Conservation (phyloP, 2,113 vertebrate genomes). For the Myxocyprinus asiaticus region DNA sequence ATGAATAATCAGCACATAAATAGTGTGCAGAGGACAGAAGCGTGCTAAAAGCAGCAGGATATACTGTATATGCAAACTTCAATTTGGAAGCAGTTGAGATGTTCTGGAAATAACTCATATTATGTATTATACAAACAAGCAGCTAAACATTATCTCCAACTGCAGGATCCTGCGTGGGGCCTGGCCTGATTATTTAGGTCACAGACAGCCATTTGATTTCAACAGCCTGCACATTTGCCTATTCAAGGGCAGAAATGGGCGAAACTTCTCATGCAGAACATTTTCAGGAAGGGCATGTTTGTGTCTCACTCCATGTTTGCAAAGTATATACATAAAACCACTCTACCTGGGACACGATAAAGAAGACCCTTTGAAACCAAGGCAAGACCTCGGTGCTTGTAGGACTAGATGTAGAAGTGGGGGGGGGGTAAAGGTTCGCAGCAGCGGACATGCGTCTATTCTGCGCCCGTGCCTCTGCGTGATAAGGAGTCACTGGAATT, state of each 20-base stretch:
- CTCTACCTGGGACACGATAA: slow-evolving; percentile 72
- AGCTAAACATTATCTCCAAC: slow-evolving; percentile 76
- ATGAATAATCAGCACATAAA: not conserved
- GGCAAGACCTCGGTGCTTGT: slow-evolving; percentile 57
- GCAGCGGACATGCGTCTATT: slow-evolving; percentile 62
- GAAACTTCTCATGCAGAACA: slow-evolving; percentile 80
- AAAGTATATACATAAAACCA: slow-evolving; percentile 75
- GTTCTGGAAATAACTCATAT: slow-evolving; percentile 66
- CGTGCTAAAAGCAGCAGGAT: too few relatives aligned
- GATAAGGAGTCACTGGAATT: slow-evolving; percentile 82
- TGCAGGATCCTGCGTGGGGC: slow-evolving; percentile 65
- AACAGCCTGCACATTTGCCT: slow-evolving; percentile 74
- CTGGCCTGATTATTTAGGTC: slow-evolving; percentile 64
- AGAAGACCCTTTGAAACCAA: slow-evolving; percentile 79
- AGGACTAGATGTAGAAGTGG: slow-evolving; percentile 1
- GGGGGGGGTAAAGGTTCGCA: not conserved
- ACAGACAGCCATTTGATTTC: slow-evolving; percentile 74
- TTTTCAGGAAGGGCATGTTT: slow-evolving; percentile 67
- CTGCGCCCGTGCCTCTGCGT: slow-evolving; percentile 67
- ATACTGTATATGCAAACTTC: slow-evolving; percentile 58
- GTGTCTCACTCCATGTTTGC: slow-evolving; percentile 73
- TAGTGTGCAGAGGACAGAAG: not conserved
- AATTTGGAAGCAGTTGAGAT: slow-evolving; percentile 56
- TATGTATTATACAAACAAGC: slow-evolving; percentile 67
- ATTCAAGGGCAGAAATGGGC: slow-evolving; percentile 72